These are phyloP conservation scores for Clarias batrachus DNA, from an alignment of 2,113 vertebrate genomes.

Conservation along the genomic window DNA sequence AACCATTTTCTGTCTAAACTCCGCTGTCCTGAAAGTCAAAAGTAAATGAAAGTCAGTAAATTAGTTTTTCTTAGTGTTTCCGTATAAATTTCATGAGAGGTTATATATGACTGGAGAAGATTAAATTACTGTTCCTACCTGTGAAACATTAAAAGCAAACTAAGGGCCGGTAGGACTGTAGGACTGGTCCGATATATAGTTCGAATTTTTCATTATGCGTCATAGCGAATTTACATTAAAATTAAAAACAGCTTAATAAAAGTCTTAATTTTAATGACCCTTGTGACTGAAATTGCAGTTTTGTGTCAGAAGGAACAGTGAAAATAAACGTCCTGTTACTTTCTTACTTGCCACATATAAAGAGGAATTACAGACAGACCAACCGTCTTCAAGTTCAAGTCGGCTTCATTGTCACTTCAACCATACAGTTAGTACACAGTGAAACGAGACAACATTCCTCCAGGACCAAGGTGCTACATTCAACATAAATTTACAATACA, in stretches of 20 bases:
- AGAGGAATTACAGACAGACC: too few relatives aligned
- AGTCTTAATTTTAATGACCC: not conserved
- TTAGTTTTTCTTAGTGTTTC: not conserved
- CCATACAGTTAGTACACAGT: too few relatives aligned
- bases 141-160: not conserved
- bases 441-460: too few relatives aligned
- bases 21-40: not conserved
- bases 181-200: not conserved
- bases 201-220: not conserved
- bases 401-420: too few relatives aligned
- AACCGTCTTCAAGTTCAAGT: too few relatives aligned
- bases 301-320: not conserved
- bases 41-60: too few relatives aligned
- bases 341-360: too few relatives aligned
- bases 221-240: not conserved
- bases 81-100: not conserved
- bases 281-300: not conserved
- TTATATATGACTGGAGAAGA: not conserved
- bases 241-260: not conserved
- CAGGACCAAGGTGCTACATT: too few relatives aligned
- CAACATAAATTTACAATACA: too few relatives aligned
- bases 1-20: too few relatives aligned
- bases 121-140: too few relatives aligned
- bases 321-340: not conserved
- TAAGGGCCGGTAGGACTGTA: not conserved